Conservation (phyloP, 2,797 vertebrate genomes). For the Enteromius argenteus region DNA sequence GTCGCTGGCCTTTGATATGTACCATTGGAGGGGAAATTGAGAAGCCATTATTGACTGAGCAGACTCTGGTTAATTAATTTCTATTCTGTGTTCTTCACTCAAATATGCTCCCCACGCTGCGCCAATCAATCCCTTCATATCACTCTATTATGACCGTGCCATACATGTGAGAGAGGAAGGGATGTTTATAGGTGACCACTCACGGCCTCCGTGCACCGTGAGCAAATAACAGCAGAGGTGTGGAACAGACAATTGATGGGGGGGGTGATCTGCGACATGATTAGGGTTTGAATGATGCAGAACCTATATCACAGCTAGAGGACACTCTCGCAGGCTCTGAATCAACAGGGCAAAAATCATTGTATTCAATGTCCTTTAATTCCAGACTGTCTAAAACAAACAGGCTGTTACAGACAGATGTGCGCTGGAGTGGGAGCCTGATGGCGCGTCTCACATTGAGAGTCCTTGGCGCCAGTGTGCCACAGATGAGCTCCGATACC, state of each 20-base stretch:
- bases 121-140: constrained; percentile 62
- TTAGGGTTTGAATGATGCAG: constrained; percentile 34
- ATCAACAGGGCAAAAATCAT: constrained; percentile 17
- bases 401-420: constrained; percentile 61
- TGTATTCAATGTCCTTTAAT: constrained; percentile 51
- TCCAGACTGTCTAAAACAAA: constrained; percentile 57
- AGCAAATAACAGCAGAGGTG: constrained; percentile 43
- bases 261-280: constrained; percentile 29
- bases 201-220: background rate
- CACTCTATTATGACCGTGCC: constrained; percentile 26
- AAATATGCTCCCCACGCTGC: constrained; percentile 48
- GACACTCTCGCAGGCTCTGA: background rate
- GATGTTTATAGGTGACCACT: constrained; percentile 32
- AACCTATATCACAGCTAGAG: constrained; percentile 10
- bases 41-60: constrained; percentile 78
- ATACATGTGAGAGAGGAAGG: constrained; percentile 21
- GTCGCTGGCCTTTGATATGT: constrained; percentile 20
- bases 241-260: constrained; percentile 9
- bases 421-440: constrained; percentile 53
- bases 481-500: constrained; percentile 73
- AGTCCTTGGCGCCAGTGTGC: constrained; percentile 79
- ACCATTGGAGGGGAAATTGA: constrained; percentile 72
- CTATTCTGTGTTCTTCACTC: constrained; percentile 53
- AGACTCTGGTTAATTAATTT: constrained; percentile 73
- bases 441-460: constrained; percentile 78